phyloP scores from a whole-genome alignment of 2,113 vertebrate genomes.

The Brachypteracias leptosomus region DNA sequence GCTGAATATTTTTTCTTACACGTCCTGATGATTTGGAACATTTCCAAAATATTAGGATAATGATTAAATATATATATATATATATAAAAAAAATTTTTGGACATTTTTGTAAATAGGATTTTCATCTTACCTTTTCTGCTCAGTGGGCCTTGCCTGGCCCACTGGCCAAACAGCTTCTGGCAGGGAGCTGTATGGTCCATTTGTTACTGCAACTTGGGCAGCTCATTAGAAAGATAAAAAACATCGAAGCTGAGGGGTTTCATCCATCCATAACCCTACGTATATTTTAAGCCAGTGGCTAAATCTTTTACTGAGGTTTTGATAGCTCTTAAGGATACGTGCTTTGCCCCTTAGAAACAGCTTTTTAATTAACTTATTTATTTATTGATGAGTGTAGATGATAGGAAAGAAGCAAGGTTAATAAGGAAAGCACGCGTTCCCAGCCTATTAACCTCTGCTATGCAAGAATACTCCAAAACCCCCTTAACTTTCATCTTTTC shows the following conservation, averaged over 20 bases:
- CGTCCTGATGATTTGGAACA: not conserved
- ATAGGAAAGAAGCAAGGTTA: not conserved
- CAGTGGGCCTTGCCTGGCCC: not conserved
- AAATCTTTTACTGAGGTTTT: not conserved
- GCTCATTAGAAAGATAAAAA: not conserved
- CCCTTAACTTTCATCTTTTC: not conserved
- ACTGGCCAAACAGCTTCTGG: not conserved
- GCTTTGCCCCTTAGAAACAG: slow-evolving; percentile 7
- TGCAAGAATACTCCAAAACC: not conserved
- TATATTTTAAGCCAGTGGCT: not conserved
- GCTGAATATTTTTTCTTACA: not conserved
- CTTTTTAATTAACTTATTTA: slow-evolving; percentile 54
- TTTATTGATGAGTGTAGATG: slow-evolving; percentile 43
- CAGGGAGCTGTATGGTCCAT: rapidly evolving
- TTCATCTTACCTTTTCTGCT: not conserved
- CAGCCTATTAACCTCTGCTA: slow-evolving; percentile 4
- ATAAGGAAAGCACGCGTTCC: not conserved
- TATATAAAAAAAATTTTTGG: not conserved
- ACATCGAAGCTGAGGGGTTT: not conserved
- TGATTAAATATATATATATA: not conserved
- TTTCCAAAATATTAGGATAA: not conserved
- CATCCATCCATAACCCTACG: not conserved
- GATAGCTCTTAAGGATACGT: not conserved
- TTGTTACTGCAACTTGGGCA: not conserved
- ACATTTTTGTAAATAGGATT: not conserved